Evolutionary conservation across 2,888 invertebrate species (phyloP), one percentile per base, ranked within the genome.

Genomic region (Syrphus vitripennis): DNA sequence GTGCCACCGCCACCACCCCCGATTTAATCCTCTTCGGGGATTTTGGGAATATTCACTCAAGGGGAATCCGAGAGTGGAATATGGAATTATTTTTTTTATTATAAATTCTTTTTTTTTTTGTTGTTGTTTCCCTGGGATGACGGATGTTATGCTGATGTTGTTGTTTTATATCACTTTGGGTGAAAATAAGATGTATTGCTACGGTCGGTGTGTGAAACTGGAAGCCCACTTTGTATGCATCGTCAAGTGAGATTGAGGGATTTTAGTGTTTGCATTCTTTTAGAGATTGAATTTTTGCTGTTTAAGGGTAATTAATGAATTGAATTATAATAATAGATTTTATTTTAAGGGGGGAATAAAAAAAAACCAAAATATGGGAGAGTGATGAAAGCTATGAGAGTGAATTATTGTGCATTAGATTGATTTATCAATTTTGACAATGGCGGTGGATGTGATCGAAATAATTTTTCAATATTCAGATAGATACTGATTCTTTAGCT

Each of bases 11-110:
- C 31, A 65, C 61, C 74, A 70, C 72, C 80, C 78, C 82, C 72
- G 48, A 80, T 88, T 89, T 91, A 91, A 92, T 91, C 91, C 91
- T 91, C 91, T 91, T 91, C 91, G 89, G 92, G 92, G 91, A 91
- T 91, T 91, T 92, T 89, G 91, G 92, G 91, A 91, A 91, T 91
- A 89, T 87, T 88, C 87, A 86, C 82, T 72, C 67, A 69, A 77
- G 77, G 84, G 84, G 82, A 86, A 82, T 74, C 72, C 63, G 72
- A 86, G 84, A 86, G 72, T 82, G 82, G 82, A 83, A 83, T 83
- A 83, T 83, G 80, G 75, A 83, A 80, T 83, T 59, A 59, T 59
- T 59, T 57, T 71, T 79, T 55, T 71, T 78, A 29, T 48, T 48
- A 45, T 40, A 19, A 50, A n/a, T n/a, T n/a, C n/a, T n/a, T n/a